Percentiles rank a stretch among this genome's conserved stretches.
Conservation (phyloP, 2,797 vertebrate genomes). For the Urocyon cinereoargenteus region DNA sequence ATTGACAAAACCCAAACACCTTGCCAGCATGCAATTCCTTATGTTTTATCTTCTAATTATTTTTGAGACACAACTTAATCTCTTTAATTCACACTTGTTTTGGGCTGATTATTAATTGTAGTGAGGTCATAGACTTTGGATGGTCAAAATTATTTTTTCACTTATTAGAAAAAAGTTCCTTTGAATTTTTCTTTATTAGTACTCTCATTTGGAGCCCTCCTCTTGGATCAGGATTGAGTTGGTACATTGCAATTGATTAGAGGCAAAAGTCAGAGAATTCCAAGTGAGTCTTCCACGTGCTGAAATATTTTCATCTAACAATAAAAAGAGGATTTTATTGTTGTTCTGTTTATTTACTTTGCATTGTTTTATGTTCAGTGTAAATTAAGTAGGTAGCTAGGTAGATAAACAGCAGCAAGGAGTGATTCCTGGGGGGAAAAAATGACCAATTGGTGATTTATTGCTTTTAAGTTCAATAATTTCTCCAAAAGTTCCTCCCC, state of each 20-base stretch:
- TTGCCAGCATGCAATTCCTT: not conserved
- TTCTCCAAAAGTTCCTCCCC: not conserved
- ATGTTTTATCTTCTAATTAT: not conserved
- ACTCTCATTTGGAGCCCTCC: not conserved
- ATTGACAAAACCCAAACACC: not conserved
- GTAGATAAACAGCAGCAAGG: not conserved
- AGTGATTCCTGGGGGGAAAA: constrained; percentile 32
- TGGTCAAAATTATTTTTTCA: not conserved
- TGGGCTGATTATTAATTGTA: not conserved
- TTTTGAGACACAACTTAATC: not conserved
- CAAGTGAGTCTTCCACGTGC: not conserved
- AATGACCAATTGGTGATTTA: not conserved
- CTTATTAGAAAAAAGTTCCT: not conserved
- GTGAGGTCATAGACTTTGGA: not conserved
- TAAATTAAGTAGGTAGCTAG: not conserved
- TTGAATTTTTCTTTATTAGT: constrained; percentile 1
- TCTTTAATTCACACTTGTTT: not conserved
- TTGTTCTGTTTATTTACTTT: not conserved
- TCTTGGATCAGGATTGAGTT: not conserved
- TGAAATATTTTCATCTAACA: not conserved
- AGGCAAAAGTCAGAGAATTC: not conserved
- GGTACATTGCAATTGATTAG: not conserved
- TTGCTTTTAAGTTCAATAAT: constrained; percentile 60
- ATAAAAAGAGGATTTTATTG: not conserved
- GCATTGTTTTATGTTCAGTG: not conserved